phyloP scores from a whole-genome alignment of 1,140 invertebrate genomes.

The Trachymyrmex cornetzi region DNA sequence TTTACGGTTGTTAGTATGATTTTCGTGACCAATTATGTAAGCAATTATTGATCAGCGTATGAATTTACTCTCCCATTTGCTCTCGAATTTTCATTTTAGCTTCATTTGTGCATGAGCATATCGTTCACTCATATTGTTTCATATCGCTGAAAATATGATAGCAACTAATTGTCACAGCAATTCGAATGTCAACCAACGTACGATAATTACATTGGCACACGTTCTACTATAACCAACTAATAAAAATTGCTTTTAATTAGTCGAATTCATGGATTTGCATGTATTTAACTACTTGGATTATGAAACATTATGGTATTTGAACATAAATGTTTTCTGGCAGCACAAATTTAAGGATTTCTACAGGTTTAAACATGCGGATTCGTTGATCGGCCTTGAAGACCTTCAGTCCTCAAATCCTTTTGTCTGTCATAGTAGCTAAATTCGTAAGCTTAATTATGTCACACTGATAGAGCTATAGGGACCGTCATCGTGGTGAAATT shows the following conservation, averaged over 20 bases:
- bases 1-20: slow-evolving; percentile 25
- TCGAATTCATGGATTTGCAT: neutral
- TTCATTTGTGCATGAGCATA: slow-evolving; percentile 26
- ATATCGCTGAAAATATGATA: slow-evolving; percentile 32
- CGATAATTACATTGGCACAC: slow-evolving; percentile 37
- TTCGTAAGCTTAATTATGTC: slow-evolving; percentile 45
- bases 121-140: slow-evolving; percentile 10
- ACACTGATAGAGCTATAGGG: slow-evolving; percentile 34
- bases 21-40: slow-evolving; percentile 21
- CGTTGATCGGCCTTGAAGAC: slow-evolving; percentile 23
- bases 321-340: neutral
- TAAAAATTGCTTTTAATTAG: slow-evolving; percentile 36
- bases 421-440: slow-evolving; percentile 35
- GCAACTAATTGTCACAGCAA: slow-evolving; percentile 38
- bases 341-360: slow-evolving; percentile 5
- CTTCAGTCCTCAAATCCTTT: slow-evolving; percentile 21
- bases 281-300: neutral
- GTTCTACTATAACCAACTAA: neutral
- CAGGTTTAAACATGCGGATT: neutral
- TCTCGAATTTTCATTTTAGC: slow-evolving; percentile 56
- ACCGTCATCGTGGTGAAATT: slow-evolving; percentile 38
- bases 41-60: slow-evolving; percentile 40
- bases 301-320: neutral
- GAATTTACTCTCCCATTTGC: slow-evolving; percentile 18
- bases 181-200: slow-evolving; percentile 16